Conservation (phyloP, 2,888 invertebrate genomes). For the Thereva nobilitata region DNA sequence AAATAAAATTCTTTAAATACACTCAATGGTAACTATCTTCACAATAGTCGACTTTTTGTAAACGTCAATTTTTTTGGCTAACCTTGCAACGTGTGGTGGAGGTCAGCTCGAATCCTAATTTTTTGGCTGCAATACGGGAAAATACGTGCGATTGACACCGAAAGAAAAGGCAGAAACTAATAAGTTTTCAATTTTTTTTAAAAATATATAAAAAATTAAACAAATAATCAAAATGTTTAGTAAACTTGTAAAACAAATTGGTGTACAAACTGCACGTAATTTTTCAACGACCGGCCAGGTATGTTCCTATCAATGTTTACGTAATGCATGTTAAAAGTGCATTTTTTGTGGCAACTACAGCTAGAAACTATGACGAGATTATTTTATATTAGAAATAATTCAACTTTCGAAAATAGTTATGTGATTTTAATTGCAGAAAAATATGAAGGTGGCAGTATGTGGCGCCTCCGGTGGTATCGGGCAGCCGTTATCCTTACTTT, state of each 20-base stretch:
- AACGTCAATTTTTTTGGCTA: too few species aligned
- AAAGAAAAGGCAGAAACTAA: too few species aligned
- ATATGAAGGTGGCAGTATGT: constrained; percentile 92
- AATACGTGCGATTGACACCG: too few species aligned
- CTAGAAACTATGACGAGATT: neutral
- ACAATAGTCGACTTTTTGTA: too few species aligned
- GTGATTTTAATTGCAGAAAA: constrained; percentile 62
- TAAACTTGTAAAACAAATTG: constrained; percentile 64
- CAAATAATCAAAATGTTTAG: constrained; percentile 64
- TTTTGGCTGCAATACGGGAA: too few species aligned
- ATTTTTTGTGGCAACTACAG: neutral
- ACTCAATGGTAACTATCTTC: too few species aligned
- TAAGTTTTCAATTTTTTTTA: neutral
- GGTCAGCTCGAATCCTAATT: too few species aligned
- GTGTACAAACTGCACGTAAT: constrained; percentile 64
- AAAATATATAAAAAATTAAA: constrained; percentile 6
- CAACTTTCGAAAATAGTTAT: neutral
- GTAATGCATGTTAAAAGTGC: constrained; percentile 45
- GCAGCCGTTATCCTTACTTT: constrained; percentile 88
- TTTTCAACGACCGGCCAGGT: constrained; percentile 67
- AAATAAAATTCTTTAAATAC: too few species aligned
- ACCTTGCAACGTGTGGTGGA: too few species aligned
- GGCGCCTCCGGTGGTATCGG: constrained; percentile 98
- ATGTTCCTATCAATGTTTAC: constrained; percentile 49
- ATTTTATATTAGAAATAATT: too few species aligned